These are phyloP conservation scores for Mallotus villosus DNA, from an alignment of 2,797 vertebrate species.

Conservation along the genomic window DNA sequence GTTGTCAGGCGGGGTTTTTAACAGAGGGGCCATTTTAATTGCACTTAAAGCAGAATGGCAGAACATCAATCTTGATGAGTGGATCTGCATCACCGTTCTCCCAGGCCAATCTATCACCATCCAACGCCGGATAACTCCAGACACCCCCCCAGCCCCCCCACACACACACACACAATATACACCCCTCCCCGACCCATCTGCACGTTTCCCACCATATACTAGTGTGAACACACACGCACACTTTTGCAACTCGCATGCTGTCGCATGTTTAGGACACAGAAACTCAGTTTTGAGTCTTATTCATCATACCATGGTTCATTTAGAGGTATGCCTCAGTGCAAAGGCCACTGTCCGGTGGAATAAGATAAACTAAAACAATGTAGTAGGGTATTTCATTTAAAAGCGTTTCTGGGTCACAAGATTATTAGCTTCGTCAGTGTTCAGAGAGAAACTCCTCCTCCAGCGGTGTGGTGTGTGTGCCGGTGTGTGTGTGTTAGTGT, in stretches of 20 bases:
- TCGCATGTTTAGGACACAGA: too few species aligned
- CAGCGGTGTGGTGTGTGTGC: too few species aligned
- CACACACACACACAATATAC: conserved; percentile 37
- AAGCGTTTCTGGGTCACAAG: neutral
- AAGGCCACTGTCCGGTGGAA: too few species aligned
- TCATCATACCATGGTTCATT: too few species aligned
- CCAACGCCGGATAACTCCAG: conserved; percentile 44
- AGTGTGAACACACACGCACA: neutral
- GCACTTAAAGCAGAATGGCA: conserved; percentile 86
- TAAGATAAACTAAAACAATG: neutral
- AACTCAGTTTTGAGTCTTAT: too few species aligned
- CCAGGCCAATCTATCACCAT: conserved; percentile 84
- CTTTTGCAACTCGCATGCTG: neutral
- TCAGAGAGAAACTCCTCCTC: too few species aligned
- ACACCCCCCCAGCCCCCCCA: conserved; percentile 40
- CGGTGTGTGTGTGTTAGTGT: too few species aligned
- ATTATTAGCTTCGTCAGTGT: neutral
- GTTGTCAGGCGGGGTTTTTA: conserved; percentile 74
- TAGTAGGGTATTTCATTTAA: neutral
- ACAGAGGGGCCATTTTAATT: conserved; percentile 82
- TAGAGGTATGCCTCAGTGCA: too few species aligned
- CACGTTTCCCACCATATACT: conserved; percentile 45
- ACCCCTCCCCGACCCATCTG: conserved; percentile 60
- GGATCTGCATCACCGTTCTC: conserved; percentile 81
- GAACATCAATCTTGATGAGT: conserved; percentile 88